Conservation (phyloP, 2,888 invertebrate species). For the Ophonus ardosiacus region DNA sequence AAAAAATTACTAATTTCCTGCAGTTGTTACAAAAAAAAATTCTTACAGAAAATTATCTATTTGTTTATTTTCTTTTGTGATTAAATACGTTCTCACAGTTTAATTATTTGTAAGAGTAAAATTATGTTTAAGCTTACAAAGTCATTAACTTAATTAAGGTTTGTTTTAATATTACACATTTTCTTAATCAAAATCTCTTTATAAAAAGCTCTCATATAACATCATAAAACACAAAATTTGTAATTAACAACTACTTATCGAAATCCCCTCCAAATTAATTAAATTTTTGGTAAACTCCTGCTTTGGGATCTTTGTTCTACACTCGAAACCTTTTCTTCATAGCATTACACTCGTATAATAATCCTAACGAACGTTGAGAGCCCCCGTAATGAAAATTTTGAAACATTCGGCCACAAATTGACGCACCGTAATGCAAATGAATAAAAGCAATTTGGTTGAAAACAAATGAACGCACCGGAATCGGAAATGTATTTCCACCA, state of each 20-base stretch:
- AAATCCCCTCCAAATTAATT: conserved; percentile 12
- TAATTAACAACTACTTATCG: conserved; percentile 4
- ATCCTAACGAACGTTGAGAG: conserved; percentile 14
- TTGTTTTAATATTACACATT: neutral
- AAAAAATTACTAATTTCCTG: no score
- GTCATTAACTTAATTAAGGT: neutral
- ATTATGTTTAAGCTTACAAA: neutral
- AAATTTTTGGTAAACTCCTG: neutral
- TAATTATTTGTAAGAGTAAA: neutral
- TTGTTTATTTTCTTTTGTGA: no score
- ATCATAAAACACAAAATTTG: neutral
- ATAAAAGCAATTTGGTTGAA: conserved; percentile 51
- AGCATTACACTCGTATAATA: neutral
- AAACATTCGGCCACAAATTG: conserved; percentile 43
- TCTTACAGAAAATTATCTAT: no score
- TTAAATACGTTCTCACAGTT: neutral
- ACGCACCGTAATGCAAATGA: conserved; percentile 49
- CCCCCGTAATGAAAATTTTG: conserved; percentile 34
- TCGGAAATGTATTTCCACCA: conserved; percentile 26
- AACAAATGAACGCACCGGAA: conserved; percentile 45
- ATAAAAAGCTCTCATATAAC: neutral
- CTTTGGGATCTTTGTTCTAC: neutral
- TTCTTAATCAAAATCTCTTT: neutral
- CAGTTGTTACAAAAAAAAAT: no score
- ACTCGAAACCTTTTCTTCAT: neutral